Percentiles rank a stretch among this genome's conserved stretches.
Evolutionary conservation across 2,888 invertebrate species (phyloP).

Genomic region (Lepeophtheirus nordmannii): DNA sequence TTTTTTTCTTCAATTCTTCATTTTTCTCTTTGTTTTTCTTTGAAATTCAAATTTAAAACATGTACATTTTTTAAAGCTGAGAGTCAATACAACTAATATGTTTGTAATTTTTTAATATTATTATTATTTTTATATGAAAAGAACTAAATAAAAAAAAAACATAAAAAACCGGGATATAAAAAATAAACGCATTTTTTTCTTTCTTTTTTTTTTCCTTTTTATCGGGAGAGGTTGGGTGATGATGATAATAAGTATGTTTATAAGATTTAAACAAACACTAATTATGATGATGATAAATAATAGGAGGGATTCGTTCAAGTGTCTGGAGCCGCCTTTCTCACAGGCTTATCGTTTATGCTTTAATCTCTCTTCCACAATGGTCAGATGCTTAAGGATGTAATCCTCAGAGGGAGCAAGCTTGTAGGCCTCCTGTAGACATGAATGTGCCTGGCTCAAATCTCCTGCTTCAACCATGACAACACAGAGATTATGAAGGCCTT

Average conservation of each 20-base stretch:
- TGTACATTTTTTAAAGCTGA: too few species aligned
- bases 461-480: conserved; percentile 88
- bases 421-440: conserved; percentile 64
- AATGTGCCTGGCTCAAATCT: conserved; percentile 51
- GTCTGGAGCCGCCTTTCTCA: too few species aligned
- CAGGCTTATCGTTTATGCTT: background rate
- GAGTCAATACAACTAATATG: too few species aligned
- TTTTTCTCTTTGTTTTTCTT: too few species aligned
- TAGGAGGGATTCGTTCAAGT: background rate
- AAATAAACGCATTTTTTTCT: background rate
- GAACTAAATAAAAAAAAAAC: too few species aligned
- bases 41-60: too few species aligned
- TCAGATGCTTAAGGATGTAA: conserved; percentile 74
- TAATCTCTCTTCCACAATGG: conserved; percentile 48
- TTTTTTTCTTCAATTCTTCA: too few species aligned
- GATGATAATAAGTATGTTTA: background rate
- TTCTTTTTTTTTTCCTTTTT: background rate
- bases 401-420: conserved; percentile 71
- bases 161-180: too few species aligned
- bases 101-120: too few species aligned
- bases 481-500: conserved; percentile 86
- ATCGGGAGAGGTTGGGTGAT: background rate
- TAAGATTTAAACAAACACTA: background rate
- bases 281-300: background rate
- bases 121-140: too few species aligned